Evolutionary conservation across 2,888 invertebrate genomes (phyloP), one percentile per base, ranked within the genome.

Genomic region (Idaea dimidiata): DNA sequence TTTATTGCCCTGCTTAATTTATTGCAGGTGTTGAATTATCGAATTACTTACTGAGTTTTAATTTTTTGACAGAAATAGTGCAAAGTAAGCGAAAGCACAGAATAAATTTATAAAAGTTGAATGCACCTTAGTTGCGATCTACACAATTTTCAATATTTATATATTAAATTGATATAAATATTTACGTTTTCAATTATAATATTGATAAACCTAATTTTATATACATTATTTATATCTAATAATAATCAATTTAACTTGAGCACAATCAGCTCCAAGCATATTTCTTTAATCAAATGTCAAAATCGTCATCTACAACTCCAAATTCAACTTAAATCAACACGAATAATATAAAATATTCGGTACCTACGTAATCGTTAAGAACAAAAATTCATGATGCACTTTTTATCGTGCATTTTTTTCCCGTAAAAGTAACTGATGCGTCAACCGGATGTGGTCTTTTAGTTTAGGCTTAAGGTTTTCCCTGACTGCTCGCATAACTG

Each of bases 1-100:
- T 43, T 43, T 64, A 64, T 62, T 66, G 62, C 57, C 43, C 60
- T 24, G 16, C 68, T 66, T 66, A 59, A 24, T 56, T 59, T 18
- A 54, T 54, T 59, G 62, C 73, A 71, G 69, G 67, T 74, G 67
- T 71, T 66, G 63, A 62, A 59, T 65, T 74, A 69, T 78, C 68
- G 58, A 66, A 70, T 76, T 72, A 70, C 72, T 65, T 66, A 55
- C 60, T 24, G 59, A 68, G 58, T 69, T 64, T 74, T 72, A 75
- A 76, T 72, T 66, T 68, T 72, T 62, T 62, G 31, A 62, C 64
- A 66, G 75, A 71, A 72, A 66, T 62, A 24, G 61, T 43, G 43
- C 43, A 0, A 43, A 3, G 43, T 43, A 43, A 43, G 43, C 43
- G 6, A 43, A 6, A 43, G 3, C 10, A 43, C 14, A 43, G 7